Base-by-base conservation (phyloP, 2,113 vertebrate species). In the Suricata suricatta region DNA sequence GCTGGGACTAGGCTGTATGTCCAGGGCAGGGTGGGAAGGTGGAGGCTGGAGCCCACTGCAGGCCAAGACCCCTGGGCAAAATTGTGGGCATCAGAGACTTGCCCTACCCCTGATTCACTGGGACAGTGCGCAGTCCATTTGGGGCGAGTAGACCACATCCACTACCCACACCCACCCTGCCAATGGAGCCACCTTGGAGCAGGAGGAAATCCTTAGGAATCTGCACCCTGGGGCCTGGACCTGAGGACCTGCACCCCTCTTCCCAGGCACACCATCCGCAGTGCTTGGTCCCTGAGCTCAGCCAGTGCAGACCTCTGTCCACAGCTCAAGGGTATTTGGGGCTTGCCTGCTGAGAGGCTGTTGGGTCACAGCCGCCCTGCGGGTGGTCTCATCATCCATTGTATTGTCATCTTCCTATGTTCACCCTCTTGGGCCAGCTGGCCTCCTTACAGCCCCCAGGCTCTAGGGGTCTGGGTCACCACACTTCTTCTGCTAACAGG, bases 321-420 rank as follows among this genome's bases (percentile, higher is more conserved):
- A 27, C 8, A 2, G 31, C 38, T 31, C 29, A 17, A 87, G 69
- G 47, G 12, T 47, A 1, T 35, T 15, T 44, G 41, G 81, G 4
- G 1, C 29, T 29, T 2, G 10, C 3, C 13, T 21, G 3, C 33
- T 1, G 1, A 44, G 44, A 31, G 38, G n/a, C 68, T 27, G 38
- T 72, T 68, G 82, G 82, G 10, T 33, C 7, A 14, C 57, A 38
- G 60, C 33, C 4, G 0, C 72, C 69, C 54, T 60, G 23, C 1
- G 2, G 27, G 11, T 5, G 33, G 9, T 52, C 31, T 52, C 0
- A 0, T 27, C 1, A 0, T 35, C 5, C 5, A 2, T 60, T 47
- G 31, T 6, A 1, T 27, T 38, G 6, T 11, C 0, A 0, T 21
- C 74, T 27, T 69, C 52, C 63, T n/a, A 0, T 19, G 0, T 25